Evolutionary conservation across 2,113 vertebrate genomes (phyloP).

Genomic region (Anarrhichthys ocellatus): DNA sequence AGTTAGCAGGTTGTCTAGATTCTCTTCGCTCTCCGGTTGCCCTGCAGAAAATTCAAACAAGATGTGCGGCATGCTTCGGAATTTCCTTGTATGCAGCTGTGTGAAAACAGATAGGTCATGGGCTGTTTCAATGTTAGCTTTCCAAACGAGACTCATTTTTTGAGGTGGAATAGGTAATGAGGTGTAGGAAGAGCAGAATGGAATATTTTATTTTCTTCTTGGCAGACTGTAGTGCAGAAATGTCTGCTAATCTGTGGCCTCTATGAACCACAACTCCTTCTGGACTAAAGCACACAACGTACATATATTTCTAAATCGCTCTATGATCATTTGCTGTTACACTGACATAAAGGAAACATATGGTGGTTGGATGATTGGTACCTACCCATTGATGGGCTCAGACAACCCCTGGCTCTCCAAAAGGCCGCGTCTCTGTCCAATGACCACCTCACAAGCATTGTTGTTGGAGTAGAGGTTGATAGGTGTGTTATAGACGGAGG

Average conservation of each 20-base stretch:
- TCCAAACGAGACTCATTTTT: conserved; percentile 35
- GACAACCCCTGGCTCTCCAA: conserved; percentile 88
- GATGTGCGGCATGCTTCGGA: conserved; percentile 43
- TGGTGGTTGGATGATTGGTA: conserved; percentile 58
- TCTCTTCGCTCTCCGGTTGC: conserved; percentile 28
- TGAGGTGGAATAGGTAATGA: conserved; percentile 3
- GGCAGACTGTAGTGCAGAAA: conserved; percentile 6
- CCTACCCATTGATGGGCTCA: conserved; percentile 95
- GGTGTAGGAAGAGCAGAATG: neutral
- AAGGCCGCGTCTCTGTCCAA: conserved; percentile 91
- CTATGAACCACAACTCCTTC: conserved; percentile 10
- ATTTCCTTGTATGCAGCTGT: conserved; percentile 33
- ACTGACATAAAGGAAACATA: conserved; percentile 9
- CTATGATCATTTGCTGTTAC: neutral
- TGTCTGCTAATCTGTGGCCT: conserved; percentile 10
- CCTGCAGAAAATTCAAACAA: conserved; percentile 55
- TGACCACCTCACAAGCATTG: conserved; percentile 88
- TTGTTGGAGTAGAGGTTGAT: conserved; percentile 86
- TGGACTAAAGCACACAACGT: conserved; percentile 17
- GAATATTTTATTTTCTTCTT: conserved; percentile 16
- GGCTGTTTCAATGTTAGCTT: conserved; percentile 19
- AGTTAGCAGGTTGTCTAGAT: conserved; percentile 24
- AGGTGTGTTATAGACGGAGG: conserved; percentile 87
- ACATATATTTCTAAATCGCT: neutral
- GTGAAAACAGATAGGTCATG: conserved; percentile 32